phyloP scores from a whole-genome alignment of 2,888 invertebrate genomes.

The Athalia rosae region DNA sequence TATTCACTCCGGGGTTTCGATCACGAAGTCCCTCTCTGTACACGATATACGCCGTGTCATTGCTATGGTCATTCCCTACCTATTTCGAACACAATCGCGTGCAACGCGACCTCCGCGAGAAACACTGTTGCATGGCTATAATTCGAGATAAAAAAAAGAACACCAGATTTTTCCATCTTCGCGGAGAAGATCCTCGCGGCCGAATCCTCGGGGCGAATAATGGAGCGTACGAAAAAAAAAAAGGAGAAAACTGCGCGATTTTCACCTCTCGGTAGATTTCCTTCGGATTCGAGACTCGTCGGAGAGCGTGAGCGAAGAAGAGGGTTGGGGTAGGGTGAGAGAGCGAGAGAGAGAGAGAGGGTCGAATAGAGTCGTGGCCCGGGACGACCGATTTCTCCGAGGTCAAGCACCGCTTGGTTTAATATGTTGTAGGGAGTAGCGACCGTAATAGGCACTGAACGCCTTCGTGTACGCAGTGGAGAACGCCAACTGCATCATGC shows the following conservation, averaged over 20 bases:
- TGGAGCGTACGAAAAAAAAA: background rate
- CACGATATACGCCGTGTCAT: too few relatives aligned
- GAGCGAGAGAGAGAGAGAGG: slow-evolving; percentile 21
- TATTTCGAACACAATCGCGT: too few relatives aligned
- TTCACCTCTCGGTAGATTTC: background rate
- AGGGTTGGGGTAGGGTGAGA: background rate
- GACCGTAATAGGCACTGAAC: slow-evolving; percentile 45
- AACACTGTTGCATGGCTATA: too few relatives aligned
- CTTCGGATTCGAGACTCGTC: too few relatives aligned
- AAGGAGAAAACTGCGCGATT: background rate
- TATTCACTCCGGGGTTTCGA: background rate
- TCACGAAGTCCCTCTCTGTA: too few relatives aligned
- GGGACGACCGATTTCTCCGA: slow-evolving; percentile 44
- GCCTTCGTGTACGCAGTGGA: slow-evolving; percentile 31
- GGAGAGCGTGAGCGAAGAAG: background rate
- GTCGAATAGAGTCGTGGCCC: slow-evolving; percentile 27
- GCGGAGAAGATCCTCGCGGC: too few relatives aligned
- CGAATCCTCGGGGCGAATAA: background rate
- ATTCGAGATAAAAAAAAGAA: too few relatives aligned
- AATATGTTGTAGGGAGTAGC: slow-evolving; percentile 44
- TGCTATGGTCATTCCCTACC: too few relatives aligned
- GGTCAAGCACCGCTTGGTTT: slow-evolving; percentile 45
- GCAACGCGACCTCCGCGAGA: too few relatives aligned
- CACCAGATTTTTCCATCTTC: too few relatives aligned
- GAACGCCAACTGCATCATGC: slow-evolving; percentile 43